A percentile compares a stretch with the other conserved stretches of the same genome.
Evolutionary conservation across 2,888 invertebrate genomes (phyloP).

Genomic region (Drosophila parthenogenetica): DNA sequence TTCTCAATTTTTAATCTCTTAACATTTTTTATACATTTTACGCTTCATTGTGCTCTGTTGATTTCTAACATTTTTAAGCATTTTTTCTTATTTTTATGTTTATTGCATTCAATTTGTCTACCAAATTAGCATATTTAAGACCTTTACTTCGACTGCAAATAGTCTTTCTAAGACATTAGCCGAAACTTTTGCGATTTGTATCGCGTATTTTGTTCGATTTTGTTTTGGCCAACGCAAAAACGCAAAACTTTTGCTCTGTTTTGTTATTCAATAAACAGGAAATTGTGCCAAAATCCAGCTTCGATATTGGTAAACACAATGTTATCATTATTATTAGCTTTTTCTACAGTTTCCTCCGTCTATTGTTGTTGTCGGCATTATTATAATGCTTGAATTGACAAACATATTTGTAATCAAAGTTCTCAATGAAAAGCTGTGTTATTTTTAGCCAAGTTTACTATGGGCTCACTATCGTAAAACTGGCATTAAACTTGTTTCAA

Average conservation of each 20-base stretch:
- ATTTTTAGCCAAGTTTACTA: constrained; percentile 30
- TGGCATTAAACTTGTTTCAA: constrained; percentile 36
- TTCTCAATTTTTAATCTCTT: constrained; percentile 45
- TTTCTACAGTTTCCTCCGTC: background rate
- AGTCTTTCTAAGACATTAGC: constrained; percentile 43
- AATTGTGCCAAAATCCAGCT: constrained; percentile 60
- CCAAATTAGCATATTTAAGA: constrained; percentile 56
- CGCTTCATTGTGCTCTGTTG: constrained; percentile 62
- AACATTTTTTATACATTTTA: constrained; percentile 56
- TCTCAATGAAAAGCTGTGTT: constrained; percentile 29
- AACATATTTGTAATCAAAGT: constrained; percentile 36
- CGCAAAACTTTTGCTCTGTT: constrained; percentile 28
- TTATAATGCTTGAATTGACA: constrained; percentile 45
- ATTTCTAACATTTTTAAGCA: constrained; percentile 19
- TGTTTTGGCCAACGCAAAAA: background rate
- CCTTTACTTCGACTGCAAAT: constrained; percentile 30
- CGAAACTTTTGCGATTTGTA: constrained; percentile 52
- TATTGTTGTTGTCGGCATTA: constrained; percentile 26
- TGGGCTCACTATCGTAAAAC: constrained; percentile 53
- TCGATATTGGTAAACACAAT: constrained; percentile 59
- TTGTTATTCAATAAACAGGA: constrained; percentile 69
- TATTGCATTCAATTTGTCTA: constrained; percentile 8
- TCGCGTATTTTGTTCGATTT: constrained; percentile 46
- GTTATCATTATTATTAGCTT: constrained; percentile 16
- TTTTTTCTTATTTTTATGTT: constrained; percentile 17